Percentiles rank a stretch among this genome's conserved stretches.
These are phyloP conservation scores for Apodemus agrarius DNA, from an alignment of 2,797 vertebrate genomes.

Conservation along the genomic window DNA sequence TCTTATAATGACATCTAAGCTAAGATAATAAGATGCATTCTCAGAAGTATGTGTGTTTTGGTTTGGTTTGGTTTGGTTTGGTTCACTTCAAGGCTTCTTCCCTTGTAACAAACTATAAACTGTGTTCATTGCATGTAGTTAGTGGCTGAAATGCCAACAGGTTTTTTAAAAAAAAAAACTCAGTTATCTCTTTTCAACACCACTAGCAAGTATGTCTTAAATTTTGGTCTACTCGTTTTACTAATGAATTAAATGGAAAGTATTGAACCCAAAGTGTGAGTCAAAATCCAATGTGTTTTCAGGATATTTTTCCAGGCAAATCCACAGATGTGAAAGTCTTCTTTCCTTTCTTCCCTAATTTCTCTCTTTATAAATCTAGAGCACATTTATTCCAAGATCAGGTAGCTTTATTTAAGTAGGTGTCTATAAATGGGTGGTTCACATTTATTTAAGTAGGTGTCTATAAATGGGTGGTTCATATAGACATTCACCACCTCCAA, in stretches of 20 bases:
- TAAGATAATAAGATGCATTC: constrained; percentile 44
- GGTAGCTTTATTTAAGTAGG: not conserved
- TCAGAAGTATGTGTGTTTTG: not conserved
- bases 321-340: constrained; percentile 9
- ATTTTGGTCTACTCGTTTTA: constrained; percentile 37
- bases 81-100: not conserved
- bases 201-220: not conserved
- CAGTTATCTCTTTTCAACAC: constrained; percentile 31
- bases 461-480: not conserved
- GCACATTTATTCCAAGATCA: not conserved
- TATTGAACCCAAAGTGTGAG: constrained; percentile 52
- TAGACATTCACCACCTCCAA: too few relatives aligned
- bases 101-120: constrained; percentile 6
- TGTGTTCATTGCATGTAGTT: not conserved
- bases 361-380: not conserved
- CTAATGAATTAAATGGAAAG: constrained; percentile 54
- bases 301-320: not conserved
- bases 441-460: constrained; percentile 14
- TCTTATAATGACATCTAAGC: constrained; percentile 21
- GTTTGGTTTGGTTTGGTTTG: not conserved
- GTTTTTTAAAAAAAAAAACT: constrained; percentile 7
- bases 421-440: not conserved
- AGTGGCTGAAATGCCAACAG: not conserved
- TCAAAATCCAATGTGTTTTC: constrained; percentile 27
- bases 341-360: not conserved